Evolutionary conservation across 2,888 invertebrate species (phyloP).

Genomic region (Patella ulyssiponensis): DNA sequence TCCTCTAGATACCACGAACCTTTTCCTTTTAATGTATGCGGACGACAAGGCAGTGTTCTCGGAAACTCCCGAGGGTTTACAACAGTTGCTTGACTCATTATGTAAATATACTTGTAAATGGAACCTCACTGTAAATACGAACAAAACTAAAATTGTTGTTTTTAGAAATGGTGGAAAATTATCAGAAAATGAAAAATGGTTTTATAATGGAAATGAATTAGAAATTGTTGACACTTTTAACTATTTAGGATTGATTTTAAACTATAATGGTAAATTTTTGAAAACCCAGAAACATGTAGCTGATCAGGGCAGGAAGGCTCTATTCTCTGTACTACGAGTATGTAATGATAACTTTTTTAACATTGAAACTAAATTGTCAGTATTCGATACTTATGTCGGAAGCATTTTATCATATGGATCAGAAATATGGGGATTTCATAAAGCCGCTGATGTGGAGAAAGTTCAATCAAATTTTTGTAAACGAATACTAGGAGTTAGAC

Average conservation of each 20-base stretch:
- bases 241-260: constrained; percentile 14
- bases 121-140: background rate
- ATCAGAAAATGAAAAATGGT: background rate
- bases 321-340: background rate
- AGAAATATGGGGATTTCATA: constrained; percentile 27
- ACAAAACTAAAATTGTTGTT: background rate
- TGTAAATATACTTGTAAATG: background rate
- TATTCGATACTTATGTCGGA: constrained; percentile 21
- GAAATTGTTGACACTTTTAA: constrained; percentile 17
- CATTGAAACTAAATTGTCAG: constrained; percentile 7
- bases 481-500: constrained; percentile 7
- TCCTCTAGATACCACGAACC: background rate
- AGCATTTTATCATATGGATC: constrained; percentile 16
- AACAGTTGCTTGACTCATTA: background rate
- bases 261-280: constrained; percentile 28
- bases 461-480: no score
- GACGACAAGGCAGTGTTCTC: background rate
- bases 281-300: constrained; percentile 26
- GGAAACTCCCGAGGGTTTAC: background rate
- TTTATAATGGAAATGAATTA: background rate
- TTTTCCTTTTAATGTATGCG: constrained; percentile 1
- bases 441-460: no score
- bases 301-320: constrained; percentile 16
- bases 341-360: constrained; percentile 14
- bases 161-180: background rate